Evolutionary conservation across 1,140 invertebrate species (phyloP).

Genomic region (Streblospio benedicti): DNA sequence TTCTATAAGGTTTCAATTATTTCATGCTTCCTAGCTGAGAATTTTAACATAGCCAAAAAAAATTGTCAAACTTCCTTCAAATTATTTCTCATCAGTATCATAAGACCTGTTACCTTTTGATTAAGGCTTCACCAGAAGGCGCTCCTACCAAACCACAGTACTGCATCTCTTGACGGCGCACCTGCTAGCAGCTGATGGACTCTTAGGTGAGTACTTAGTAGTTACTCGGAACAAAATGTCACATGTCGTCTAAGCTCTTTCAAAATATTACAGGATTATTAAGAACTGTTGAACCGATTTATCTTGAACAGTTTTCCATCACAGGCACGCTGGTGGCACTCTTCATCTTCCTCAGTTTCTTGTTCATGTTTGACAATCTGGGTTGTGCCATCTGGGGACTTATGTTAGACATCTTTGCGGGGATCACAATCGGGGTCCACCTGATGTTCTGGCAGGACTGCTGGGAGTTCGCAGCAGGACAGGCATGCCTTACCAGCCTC

Average conservation of each 20-base stretch:
- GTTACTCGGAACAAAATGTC: too few relatives aligned
- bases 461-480: background rate
- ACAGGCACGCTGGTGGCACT: slow-evolving; percentile 2
- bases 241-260: too few relatives aligned
- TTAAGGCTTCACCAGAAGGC: slow-evolving; percentile 53
- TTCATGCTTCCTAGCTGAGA: too few relatives aligned
- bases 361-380: slow-evolving; percentile 5
- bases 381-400: slow-evolving; percentile 2
- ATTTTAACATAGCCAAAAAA: too few relatives aligned
- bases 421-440: background rate
- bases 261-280: too few relatives aligned
- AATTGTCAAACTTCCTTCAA: too few relatives aligned
- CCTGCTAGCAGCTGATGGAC: slow-evolving; percentile 76
- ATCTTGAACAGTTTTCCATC: too few relatives aligned
- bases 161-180: slow-evolving; percentile 88
- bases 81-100: too few relatives aligned
- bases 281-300: too few relatives aligned
- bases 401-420: slow-evolving; percentile 7
- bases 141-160: slow-evolving; percentile 88
- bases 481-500: background rate
- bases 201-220: too few relatives aligned
- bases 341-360: background rate
- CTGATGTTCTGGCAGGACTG: background rate
- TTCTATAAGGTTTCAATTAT: too few relatives aligned
- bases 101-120: too few relatives aligned